A percentile compares a stretch with the other conserved stretches of the same genome.
Evolutionary conservation across 2,797 vertebrate genomes (phyloP).

Genomic region (Gallirallus australis): DNA sequence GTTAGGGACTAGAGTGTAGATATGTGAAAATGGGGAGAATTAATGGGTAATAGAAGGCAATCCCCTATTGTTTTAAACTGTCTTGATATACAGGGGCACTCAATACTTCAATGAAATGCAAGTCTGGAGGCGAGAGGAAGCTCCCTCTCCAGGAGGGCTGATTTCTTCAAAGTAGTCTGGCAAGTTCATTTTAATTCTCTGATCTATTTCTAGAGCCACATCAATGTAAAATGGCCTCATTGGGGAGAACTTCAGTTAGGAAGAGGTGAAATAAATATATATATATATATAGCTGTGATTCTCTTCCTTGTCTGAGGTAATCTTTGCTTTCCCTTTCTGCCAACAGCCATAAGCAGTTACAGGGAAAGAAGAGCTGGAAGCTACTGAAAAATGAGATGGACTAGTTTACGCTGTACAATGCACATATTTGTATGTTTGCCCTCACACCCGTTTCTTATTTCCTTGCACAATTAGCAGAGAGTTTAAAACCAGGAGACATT

Average conservation of each 20-base stretch:
- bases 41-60: neutral
- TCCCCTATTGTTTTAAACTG: neutral
- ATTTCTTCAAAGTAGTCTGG: neutral
- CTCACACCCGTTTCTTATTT: neutral
- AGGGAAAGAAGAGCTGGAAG: neutral
- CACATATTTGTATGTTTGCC: neutral
- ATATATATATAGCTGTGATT: neutral
- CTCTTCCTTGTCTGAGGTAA: neutral
- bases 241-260: constrained; percentile 3
- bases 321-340: neutral
- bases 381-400: constrained; percentile 3
- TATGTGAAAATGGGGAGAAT: neutral
- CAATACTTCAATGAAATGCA: neutral
- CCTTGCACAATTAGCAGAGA: neutral
- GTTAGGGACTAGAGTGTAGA: neutral
- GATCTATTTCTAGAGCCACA: neutral
- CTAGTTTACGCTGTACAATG: neutral
- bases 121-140: accelerated
- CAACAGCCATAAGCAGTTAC: neutral
- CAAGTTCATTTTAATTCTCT: neutral
- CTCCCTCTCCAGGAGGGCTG: neutral
- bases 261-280: neutral
- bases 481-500: neutral
- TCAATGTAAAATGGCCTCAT: neutral
- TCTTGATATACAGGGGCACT: neutral